Conservation (phyloP, 1,140 invertebrate genomes). For the Ruditapes philippinarum region DNA sequence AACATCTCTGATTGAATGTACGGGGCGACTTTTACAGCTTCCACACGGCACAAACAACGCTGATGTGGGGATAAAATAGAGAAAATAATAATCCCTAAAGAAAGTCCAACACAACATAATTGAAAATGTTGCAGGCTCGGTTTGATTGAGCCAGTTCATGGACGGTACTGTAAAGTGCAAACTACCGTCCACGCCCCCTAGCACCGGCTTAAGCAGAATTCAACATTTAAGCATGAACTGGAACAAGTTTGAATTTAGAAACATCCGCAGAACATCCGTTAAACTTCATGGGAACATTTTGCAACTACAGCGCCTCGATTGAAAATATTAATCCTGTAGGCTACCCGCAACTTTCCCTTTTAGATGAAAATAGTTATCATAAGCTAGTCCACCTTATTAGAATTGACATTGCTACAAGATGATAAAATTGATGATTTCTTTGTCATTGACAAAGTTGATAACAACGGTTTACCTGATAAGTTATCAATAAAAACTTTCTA, state of each 20-base stretch:
- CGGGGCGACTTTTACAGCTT: too few species aligned
- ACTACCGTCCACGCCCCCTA: constrained; percentile 52
- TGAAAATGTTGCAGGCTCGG: constrained; percentile 74
- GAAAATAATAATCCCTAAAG: too few species aligned
- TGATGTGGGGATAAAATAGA: too few species aligned
- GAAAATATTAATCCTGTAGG: constrained; percentile 77
- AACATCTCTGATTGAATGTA: too few species aligned
- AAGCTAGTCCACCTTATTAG: constrained; percentile 73
- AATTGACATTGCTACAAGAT: constrained; percentile 59
- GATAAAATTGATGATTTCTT: constrained; percentile 74
- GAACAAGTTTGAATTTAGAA: constrained; percentile 72
- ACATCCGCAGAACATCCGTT: constrained; percentile 71
- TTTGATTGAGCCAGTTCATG: too few species aligned
- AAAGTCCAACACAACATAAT: too few species aligned
- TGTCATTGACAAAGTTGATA: constrained; percentile 68
- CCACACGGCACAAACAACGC: too few species aligned
- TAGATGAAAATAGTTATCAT: constrained; percentile 71
- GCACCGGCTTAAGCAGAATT: constrained; percentile 75
- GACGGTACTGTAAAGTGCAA: too few species aligned
- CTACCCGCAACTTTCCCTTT: constrained; percentile 74
- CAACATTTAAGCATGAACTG: constrained; percentile 74
- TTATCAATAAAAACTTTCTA: constrained; percentile 55
- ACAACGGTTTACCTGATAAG: constrained; percentile 66
- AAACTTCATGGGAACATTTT: constrained; percentile 73
- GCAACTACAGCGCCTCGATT: constrained; percentile 75